Base-by-base conservation (phyloP, 2,797 vertebrate genomes). In the Pampus argenteus region DNA sequence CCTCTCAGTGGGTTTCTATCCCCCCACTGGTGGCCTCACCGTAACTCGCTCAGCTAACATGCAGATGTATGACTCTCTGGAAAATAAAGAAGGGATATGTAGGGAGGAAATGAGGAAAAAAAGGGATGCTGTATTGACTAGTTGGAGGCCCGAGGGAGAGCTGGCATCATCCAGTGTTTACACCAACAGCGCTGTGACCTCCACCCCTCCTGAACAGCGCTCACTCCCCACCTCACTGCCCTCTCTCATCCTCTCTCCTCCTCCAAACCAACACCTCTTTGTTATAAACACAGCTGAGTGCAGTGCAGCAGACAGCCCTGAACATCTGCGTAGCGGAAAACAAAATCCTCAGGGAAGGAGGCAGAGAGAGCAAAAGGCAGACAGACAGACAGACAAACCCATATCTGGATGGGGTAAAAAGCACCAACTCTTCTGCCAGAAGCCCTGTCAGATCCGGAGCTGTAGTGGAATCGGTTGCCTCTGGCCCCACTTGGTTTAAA, bases 261-360 rank as follows among this genome's bases (percentile, higher is more conserved):
- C 85, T 81, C 81, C 84, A 83, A 83, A 88, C 89, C 81, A 85
- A 89, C 89, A 91, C 85, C 81, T 90, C 89, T 87, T 88, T 88
- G 90, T 89, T 89, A 82, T 91, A 92, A 90, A 92, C 91, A 92
- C 91, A 92, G 89, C 91, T 92, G 89, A 93, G 82, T 79, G 86
- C 68, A 55, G 75, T 59, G 23, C 86, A 74, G 83, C 90, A 81
- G 84, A 87, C 74, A 88, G 82, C 86, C 67, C 62, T 2, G 66
- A 89, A 92, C 91, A 93, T 93, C 92, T 93, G 93, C 70, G 49
- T 40, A 17, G 47, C 66, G 76, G 71, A 87, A 89, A 88, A 87
- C 82, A 83, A 86, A 90, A 81, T 85, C 89, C 89, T 86, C 68
- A 59, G 81, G 90, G 91, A 89, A 74, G 48, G 59, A 84, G 56